Percentiles rank a stretch among this genome's conserved stretches.
phyloP scores from a whole-genome alignment of 92 coral and sea anemone species.

The Actinernus sp. region DNA sequence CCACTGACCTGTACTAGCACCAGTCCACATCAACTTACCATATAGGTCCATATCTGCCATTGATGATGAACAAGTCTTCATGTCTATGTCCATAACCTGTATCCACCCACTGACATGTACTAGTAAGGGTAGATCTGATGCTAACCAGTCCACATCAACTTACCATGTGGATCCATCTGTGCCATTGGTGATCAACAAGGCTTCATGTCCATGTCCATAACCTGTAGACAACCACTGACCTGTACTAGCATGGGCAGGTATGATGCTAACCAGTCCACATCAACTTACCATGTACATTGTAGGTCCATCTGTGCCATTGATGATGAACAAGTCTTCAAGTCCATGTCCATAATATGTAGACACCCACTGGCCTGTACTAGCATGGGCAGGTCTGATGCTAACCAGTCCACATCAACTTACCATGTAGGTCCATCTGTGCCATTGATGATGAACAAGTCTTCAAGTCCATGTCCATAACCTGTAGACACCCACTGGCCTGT shows the following conservation, averaged over 20 bases:
- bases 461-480: slow-evolving; percentile 84
- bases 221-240: slow-evolving; percentile 88
- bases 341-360: slow-evolving; percentile 82
- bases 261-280: slow-evolving; percentile 96
- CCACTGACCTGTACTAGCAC: slow-evolving; percentile 94
- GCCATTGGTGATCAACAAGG: slow-evolving; percentile 81
- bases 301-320: slow-evolving; percentile 84
- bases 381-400: slow-evolving; percentile 91
- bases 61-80: slow-evolving; percentile 75
- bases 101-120: slow-evolving; percentile 88
- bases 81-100: slow-evolving; percentile 83
- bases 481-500: slow-evolving; percentile 88
- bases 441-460: slow-evolving; percentile 80
- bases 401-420: slow-evolving; percentile 94
- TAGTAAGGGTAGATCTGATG: slow-evolving; percentile 87
- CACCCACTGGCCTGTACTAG: slow-evolving; percentile 87
- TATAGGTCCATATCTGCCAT: slow-evolving; percentile 83
- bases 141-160: slow-evolving; percentile 92
- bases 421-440: slow-evolving; percentile 82
- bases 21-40: slow-evolving; percentile 72
- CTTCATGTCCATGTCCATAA: slow-evolving; percentile 84
- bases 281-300: slow-evolving; percentile 76
- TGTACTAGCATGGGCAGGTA: slow-evolving; percentile 81
- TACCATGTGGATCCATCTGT: slow-evolving; percentile 85
- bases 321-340: slow-evolving; percentile 73